Conservation (phyloP, 2,888 invertebrate genomes). For the Pasiphila rectangulata region DNA sequence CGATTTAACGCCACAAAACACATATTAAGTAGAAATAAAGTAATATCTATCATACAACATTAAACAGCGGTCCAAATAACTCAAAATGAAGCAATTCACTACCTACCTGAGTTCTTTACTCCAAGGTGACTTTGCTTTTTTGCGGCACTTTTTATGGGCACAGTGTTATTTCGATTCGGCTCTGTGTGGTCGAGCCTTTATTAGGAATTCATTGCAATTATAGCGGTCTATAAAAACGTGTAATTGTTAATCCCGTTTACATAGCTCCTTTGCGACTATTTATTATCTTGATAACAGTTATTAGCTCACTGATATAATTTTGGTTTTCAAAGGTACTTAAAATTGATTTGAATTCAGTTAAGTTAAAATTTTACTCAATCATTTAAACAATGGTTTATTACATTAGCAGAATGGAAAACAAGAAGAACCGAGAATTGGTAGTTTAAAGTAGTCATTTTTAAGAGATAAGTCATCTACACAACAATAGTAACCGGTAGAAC, state of each 20-base stretch:
- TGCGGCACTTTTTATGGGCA: conserved; percentile 58
- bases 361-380: no score
- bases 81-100: conserved; percentile 76
- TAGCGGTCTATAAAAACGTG: conserved; percentile 13
- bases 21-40: not conserved
- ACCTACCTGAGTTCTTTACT: conserved; percentile 78
- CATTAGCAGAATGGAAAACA: no score
- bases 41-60: conserved; percentile 13
- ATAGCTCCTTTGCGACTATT: conserved; percentile 5
- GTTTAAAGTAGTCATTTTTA: no score
- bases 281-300: not conserved
- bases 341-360: no score
- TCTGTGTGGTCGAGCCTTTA: conserved; percentile 57
- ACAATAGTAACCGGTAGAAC: no score
- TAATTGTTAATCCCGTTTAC: conserved; percentile 10
- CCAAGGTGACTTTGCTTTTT: conserved; percentile 76
- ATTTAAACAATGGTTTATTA: no score
- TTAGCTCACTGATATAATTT: no score
- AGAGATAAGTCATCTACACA: no score
- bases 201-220: conserved; percentile 29
- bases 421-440: no score
- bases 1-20: not conserved
- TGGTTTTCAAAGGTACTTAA: no score
- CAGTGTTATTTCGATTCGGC: conserved; percentile 60
- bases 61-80: conserved; percentile 45